Base-by-base conservation (phyloP, 2,888 invertebrate species). In the Nomada ferruginata region DNA sequence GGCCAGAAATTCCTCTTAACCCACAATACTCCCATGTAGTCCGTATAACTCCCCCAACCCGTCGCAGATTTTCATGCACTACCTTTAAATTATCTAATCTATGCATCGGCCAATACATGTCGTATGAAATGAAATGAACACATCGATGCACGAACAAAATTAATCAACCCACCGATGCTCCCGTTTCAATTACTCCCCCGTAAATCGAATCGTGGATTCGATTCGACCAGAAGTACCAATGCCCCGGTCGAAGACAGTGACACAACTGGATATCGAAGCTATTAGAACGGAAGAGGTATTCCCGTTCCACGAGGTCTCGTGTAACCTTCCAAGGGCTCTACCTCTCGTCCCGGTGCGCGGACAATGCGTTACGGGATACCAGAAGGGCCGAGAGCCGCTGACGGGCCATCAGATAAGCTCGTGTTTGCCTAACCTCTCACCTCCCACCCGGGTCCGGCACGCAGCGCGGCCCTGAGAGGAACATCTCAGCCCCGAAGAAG, bases 381-480 rank as follows among this genome's bases (percentile, higher is more conserved):
- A 83, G 87, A 83, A 87, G 87, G 88, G 85, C 81, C 83, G 76
- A 77, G 83, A 81, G 83, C 86, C 82, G 91, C 90, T 92, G 92
- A 93, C 93, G 92, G 92, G 92, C 93, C 92, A 93, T 93, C 93
- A 93, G 93, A 93, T 93, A 93, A 93, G 90, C 82, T 86, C 92
- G 91, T 93, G 93, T 93, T 93, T 93, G 92, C 89, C 89, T 93
- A 93, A 93, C 93, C 93, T 93, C 92, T 93, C 92, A 93, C 93
- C 92, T 93, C 90, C 88, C 87, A 85, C 86, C 89, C 86, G 84
- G 84, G 87, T 83, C 86, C 84, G 83, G 85, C 87, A 80, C 85
- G 79, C 76, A 83, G 83, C 74, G 75, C 85, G 4, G 81, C 87
- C 82, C 82, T 47, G 15, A 84, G 87, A 89, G 87, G 86, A 88